Base-by-base conservation (phyloP, 2,113 vertebrate genomes). In the Poicephalus gulielmi region DNA sequence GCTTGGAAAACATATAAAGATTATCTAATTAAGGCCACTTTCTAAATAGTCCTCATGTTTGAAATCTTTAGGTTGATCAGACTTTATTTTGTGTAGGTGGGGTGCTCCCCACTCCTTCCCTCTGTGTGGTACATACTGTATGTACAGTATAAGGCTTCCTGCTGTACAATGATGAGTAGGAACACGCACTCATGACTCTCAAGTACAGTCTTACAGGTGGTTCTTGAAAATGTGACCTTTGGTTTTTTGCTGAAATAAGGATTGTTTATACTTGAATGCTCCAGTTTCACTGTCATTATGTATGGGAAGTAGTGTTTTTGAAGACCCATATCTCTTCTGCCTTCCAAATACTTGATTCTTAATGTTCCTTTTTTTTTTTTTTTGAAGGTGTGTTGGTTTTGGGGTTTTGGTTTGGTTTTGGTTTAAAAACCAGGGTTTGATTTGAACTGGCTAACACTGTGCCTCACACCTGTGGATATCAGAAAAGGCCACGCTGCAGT, bases 101-200 rank as follows among this genome's bases (percentile, higher is more conserved):
- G 27, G 9, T 46, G 60, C 3, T 63, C 43, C 63, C 66, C 1
- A 1, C 46, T 39, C 25, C 41, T 47, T 39, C 59, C 25, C 5
- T 33, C 52, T 44, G 11, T 25, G 18, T 55, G 27, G 16, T 37
- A 17, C 7, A 0, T 41, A 25, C 15, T 62, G 37, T 27, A 1
- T 3, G 6, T 82, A 25, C 53, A 53, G 27, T 10, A 30, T 62
- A 46, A 86, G 53, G 41, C 64, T 60, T 73, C 47, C 33, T 74
- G 47, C 37, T 83, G 43, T 73, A 49, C 31, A 31, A 2, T 17
- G 47, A 3, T 0, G 0, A 66, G 46, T 33, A 62, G 37, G 50
- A 66, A 78, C 69, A 49, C 55, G 67, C 55, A 64, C 3, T 69
- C 44, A 10, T 37, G 37, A 30, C 17, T 86, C 44, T n/a, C 10